phyloP scores from a whole-genome alignment of 2,113 vertebrate species.

The Scopus umbretta region DNA sequence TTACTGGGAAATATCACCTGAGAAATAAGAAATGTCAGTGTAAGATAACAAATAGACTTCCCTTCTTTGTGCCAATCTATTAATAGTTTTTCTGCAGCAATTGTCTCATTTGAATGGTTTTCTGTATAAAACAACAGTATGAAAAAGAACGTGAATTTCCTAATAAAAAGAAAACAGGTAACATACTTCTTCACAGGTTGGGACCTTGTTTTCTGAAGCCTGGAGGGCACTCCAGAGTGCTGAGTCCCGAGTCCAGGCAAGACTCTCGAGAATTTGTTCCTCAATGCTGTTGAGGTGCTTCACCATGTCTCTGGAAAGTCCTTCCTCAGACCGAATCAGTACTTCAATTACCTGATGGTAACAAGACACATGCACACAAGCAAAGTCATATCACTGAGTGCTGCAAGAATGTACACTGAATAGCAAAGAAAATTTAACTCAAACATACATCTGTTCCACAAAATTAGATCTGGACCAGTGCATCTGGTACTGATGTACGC shows the following conservation, averaged over 20 bases:
- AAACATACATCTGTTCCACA: no score
- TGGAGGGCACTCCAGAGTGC: conserved; percentile 85
- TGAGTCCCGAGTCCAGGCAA: conserved; percentile 85
- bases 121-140: background rate
- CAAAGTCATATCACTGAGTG: background rate
- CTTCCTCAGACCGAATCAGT: conserved; percentile 94
- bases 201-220: conserved; percentile 80
- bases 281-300: conserved; percentile 95
- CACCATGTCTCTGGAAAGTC: conserved; percentile 95
- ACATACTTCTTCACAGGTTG: conserved; percentile 93
- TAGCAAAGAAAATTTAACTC: no score
- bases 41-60: background rate
- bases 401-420: no score
- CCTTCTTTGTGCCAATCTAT: background rate
- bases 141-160: background rate
- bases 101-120: background rate
- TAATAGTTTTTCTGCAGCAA: background rate
- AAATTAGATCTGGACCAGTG: no score
- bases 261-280: conserved; percentile 93
- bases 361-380: background rate
- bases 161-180: background rate
- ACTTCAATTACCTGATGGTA: conserved; percentile 90
- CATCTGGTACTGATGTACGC: no score
- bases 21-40: conserved; percentile 17
- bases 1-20: conserved; percentile 93